Evolutionary conservation across 2,113 vertebrate genomes (phyloP), one percentile per base, ranked within the genome.

Genomic region (Calidris pugnax): DNA sequence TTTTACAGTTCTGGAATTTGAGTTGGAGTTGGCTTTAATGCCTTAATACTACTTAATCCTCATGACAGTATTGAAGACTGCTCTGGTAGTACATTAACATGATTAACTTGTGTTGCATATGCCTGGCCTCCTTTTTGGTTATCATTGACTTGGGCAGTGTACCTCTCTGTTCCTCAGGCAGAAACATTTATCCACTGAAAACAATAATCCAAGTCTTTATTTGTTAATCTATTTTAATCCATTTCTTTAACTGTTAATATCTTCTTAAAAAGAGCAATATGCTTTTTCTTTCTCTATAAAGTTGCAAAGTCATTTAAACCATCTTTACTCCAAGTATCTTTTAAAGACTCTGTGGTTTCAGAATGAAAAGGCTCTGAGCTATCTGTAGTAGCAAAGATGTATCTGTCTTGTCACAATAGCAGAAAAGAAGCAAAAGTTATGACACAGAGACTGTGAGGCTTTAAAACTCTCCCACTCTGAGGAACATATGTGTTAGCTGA

Each of bases 141-240:
- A 47, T 57, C 79, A 12, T 79, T 35, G 71, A 12, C 76, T 82
- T 32, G 10, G 81, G 10, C 22, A 48, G 13, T 21, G 35, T 64
- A 72, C 35, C 24, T 85, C 22, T 85, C 56, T 67, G 18, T 66
- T 84, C 35, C 56, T 85, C 26, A 72, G 73, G 64, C 64, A 85
- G 83, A 68, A 87, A 41, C 2, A 2, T 75, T 84, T 81, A 53
- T 76, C 35, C 53, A 85, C 69, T 62, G 66, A 76, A 93, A 89
- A 68, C 48, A 4, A 33, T 89, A 75, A 81, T 93, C 39, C 35
- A 30, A 15, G 20, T 73, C 45, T 90, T 82, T 80, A 66, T 88
- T 96, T 91, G 48, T 87, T 89, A 41, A 60, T 68, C 35, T 93
- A 13, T 68, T 85, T 90, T 68, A 90, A 89, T 92, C 50, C 22